Evolutionary conservation across 2,888 invertebrate genomes (phyloP), one percentile per base, ranked within the genome.

Genomic region (Drosophila stalkeri): DNA sequence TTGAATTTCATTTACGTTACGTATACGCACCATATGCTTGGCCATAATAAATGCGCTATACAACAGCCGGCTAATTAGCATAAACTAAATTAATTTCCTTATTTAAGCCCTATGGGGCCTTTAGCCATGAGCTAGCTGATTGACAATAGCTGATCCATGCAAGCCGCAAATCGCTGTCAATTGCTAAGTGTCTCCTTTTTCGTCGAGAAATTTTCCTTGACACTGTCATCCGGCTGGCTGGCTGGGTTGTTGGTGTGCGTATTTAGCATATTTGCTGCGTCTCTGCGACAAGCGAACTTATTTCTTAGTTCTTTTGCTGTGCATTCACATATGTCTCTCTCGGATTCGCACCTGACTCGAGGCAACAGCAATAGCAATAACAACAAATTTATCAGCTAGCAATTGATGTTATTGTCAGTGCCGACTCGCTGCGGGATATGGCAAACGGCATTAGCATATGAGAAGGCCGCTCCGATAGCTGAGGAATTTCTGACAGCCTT

Each of bases 61-160:
- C 41, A 57, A 47, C 82, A 73, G 78, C 61, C 62, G 54, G 67
- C 72, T 84, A 82, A 86, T 86, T 86, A 88, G 86, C 86, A 86
- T 88, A 88, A 86, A 82, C 80, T 86, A 80, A 88, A 88, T 86
- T 88, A 86, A 84, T 78, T 76, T 83, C 39, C 81, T 59, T 80
- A 75, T 75, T 76, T 72, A 23, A 65, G 75, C 51, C 37, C 60
- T 62, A 27, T 27, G 49, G 44, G 39, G 41, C 52, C 66, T 41
- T 44, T 5, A 16, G 6, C 16, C 37, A n/a, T 11, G 33, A 11
- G 33, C 41, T 39, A 57, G 35, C 65, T 64, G 74, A 81, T 77
- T 81, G 80, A 73, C 82, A 81, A 74, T 61, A 66, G 43, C 54
- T 69, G 66, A 62, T 57, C 37, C 18, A 51, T 33, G 68, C 37